phyloP scores from a whole-genome alignment of 1,140 invertebrate genomes.

The Fopius arisanus region DNA sequence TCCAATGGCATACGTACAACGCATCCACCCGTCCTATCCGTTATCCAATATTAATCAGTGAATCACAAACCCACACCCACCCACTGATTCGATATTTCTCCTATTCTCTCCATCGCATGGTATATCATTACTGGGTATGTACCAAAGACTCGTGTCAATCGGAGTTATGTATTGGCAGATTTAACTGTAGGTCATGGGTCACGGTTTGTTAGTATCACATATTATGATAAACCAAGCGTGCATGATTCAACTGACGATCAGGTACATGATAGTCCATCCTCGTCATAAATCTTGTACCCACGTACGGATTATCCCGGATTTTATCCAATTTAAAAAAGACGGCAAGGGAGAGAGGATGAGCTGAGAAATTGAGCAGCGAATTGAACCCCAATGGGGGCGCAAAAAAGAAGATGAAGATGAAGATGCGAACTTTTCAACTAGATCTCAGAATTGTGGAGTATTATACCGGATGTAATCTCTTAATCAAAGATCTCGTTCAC shows the following conservation, averaged over 20 bases:
- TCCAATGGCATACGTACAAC: not conserved
- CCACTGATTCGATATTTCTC: not conserved
- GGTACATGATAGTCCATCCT: not conserved
- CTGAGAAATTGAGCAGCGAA: not conserved
- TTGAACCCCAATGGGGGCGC: not conserved
- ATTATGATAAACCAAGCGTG: conserved; percentile 7
- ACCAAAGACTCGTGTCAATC: not conserved
- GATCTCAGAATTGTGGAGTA: not conserved
- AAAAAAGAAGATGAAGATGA: not conserved
- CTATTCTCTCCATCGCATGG: too few relatives aligned
- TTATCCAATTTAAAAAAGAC: conserved; percentile 6
- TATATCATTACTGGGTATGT: not conserved
- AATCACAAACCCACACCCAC: not conserved
- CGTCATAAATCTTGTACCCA: not conserved
- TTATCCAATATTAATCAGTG: not conserved
- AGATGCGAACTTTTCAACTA: too few relatives aligned
- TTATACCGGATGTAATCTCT: not conserved
- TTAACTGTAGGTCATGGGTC: conserved; percentile 24
- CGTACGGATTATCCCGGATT: not conserved
- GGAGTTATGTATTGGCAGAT: not conserved
- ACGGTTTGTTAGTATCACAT: conserved; percentile 23
- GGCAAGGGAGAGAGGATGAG: not conserved
- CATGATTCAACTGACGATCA: conserved; percentile 9
- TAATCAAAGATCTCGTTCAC: too few relatives aligned
- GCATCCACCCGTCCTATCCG: not conserved